A percentile compares a stretch with the other conserved stretches of the same genome.
These are phyloP conservation scores for Thalassarche chlororhynchos DNA, from an alignment of 2,113 vertebrate species.

Conservation along the genomic window DNA sequence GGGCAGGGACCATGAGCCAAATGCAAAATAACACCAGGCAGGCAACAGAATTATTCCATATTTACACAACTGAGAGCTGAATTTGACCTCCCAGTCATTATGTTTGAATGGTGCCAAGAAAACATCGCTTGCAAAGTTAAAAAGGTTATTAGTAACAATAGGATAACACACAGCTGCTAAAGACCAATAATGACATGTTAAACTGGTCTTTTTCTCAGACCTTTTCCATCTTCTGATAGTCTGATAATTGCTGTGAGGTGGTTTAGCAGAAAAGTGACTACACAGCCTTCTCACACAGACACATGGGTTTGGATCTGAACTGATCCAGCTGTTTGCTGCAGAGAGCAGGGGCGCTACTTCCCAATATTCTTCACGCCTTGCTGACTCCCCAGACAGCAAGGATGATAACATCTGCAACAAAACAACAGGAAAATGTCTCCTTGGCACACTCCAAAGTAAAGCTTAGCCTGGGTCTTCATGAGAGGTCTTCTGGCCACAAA, in stretches of 20 bases:
- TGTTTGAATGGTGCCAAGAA: constrained; percentile 34
- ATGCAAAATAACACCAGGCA: constrained; percentile 26
- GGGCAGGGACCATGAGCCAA: constrained; percentile 21
- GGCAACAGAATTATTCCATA: constrained; percentile 30
- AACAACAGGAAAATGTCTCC: background rate
- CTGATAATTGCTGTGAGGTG: background rate
- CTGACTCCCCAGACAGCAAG: background rate
- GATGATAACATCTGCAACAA: background rate
- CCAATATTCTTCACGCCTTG: background rate
- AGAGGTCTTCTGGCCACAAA: background rate
- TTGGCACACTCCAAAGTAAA: background rate
- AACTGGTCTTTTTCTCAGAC: constrained; percentile 22
- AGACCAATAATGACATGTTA: background rate
- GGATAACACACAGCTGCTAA: constrained; percentile 39
- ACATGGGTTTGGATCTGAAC: background rate
- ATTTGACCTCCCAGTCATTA: constrained; percentile 29
- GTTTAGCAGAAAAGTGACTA: background rate
- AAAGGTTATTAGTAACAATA: constrained; percentile 41
- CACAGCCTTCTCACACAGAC: background rate
- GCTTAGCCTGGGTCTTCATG: background rate
- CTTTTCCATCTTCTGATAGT: background rate
- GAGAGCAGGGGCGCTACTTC: background rate
- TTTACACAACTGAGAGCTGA: constrained; percentile 40
- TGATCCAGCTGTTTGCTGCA: constrained; percentile 28
- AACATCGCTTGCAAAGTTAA: constrained; percentile 20